phyloP scores from a whole-genome alignment of 1,140 invertebrate genomes.

The Elymnias hypermnestra region DNA sequence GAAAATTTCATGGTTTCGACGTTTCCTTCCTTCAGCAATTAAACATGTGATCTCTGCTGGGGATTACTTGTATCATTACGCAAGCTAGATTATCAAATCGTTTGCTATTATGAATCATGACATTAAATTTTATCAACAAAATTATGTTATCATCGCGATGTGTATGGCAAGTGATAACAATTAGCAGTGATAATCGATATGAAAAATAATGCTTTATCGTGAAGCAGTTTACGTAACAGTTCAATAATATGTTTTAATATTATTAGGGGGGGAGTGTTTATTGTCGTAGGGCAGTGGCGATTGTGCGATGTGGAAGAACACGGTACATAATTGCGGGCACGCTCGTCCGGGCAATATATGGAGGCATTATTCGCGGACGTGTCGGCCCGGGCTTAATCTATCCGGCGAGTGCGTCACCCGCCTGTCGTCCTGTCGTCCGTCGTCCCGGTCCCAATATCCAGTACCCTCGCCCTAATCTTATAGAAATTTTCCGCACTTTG shows the following conservation, averaged over 20 bases:
- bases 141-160: too few relatives aligned
- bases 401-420: constrained; percentile 54
- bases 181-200: too few relatives aligned
- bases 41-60: too few relatives aligned
- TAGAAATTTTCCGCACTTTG: constrained; percentile 6
- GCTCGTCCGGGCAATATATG: constrained; percentile 66
- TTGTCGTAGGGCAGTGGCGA: constrained; percentile 14
- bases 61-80: too few relatives aligned
- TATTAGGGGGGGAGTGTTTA: constrained; percentile 12
- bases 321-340: constrained; percentile 60
- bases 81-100: too few relatives aligned
- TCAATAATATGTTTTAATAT: constrained; percentile 1
- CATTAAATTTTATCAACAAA: too few relatives aligned
- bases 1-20: too few relatives aligned
- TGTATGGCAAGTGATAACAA: too few relatives aligned
- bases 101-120: too few relatives aligned
- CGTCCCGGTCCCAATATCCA: constrained; percentile 5
- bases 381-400: constrained; percentile 63
- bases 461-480: constrained; percentile 26
- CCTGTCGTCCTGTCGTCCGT: constrained; percentile 22
- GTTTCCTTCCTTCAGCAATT: too few relatives aligned
- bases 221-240: too few relatives aligned
- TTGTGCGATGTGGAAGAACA: constrained; percentile 21
- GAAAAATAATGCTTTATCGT: too few relatives aligned
- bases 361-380: constrained; percentile 68